Evolutionary conservation across 2,113 vertebrate species (phyloP).

Genomic region (Cyanocitta stelleri): DNA sequence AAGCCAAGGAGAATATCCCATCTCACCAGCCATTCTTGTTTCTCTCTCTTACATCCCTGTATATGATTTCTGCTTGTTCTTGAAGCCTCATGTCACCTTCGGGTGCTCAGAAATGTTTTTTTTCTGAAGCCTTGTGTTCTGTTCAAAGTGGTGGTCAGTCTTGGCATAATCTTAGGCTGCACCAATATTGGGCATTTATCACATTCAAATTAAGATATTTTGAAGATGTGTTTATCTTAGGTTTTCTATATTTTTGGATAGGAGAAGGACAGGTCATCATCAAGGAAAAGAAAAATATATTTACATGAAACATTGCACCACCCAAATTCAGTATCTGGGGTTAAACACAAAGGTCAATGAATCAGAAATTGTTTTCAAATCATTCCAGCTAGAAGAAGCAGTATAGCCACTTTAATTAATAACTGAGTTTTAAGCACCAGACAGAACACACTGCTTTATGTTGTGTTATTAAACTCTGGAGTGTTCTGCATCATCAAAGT

Average conservation of each 20-base stretch:
- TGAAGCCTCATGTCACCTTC: background rate
- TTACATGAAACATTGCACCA: background rate
- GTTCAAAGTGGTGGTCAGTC: background rate
- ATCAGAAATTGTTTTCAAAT: background rate
- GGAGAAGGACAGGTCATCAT: background rate
- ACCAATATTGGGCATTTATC: background rate
- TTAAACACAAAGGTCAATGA: background rate
- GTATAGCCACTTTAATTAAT: background rate
- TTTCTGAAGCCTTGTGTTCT: background rate
- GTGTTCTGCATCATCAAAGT: background rate
- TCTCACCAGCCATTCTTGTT: background rate
- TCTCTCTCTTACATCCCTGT: background rate
- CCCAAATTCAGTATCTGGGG: background rate
- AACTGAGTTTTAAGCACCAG: background rate
- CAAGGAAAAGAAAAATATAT: background rate
- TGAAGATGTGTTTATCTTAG: background rate
- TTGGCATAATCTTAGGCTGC: background rate
- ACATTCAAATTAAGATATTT: background rate
- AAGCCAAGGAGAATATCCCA: background rate
- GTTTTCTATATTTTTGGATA: background rate
- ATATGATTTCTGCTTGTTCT: background rate
- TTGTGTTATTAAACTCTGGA: background rate
- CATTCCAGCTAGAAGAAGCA: background rate
- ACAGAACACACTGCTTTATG: background rate
- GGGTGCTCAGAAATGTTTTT: background rate